phyloP scores from a whole-genome alignment of 2,797 vertebrate species.

The Oophaga sylvatica region DNA sequence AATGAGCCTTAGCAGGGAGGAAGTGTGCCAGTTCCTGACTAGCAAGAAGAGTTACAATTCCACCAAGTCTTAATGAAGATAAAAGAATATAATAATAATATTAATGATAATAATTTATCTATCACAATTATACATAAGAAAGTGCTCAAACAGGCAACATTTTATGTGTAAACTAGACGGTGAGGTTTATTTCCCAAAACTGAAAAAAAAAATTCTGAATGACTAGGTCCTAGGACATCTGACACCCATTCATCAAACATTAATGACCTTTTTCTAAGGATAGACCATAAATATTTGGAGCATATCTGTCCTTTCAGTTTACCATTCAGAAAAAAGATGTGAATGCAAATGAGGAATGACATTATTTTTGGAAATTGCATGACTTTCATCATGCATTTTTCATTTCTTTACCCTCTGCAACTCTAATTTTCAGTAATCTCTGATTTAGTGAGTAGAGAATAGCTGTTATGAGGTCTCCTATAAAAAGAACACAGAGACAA shows the following conservation, averaged over 20 bases:
- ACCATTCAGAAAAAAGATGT: too few species aligned
- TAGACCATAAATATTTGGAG: too few species aligned
- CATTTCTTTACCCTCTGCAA: too few species aligned
- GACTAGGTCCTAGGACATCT: not conserved
- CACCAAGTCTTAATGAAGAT: not conserved
- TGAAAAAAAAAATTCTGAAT: not conserved
- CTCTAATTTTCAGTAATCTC: too few species aligned
- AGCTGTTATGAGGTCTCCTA: too few species aligned
- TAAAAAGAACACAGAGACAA: too few species aligned
- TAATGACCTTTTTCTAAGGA: too few species aligned
- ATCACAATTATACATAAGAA: not conserved
- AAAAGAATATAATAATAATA: not conserved
- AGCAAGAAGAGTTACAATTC: not conserved
- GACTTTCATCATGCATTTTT: too few species aligned
- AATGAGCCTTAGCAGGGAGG: constrained; percentile 25
- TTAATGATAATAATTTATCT: not conserved
- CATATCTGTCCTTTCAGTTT: too few species aligned
- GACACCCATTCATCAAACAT: not conserved
- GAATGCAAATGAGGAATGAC: too few species aligned
- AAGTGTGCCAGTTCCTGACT: constrained; percentile 14
- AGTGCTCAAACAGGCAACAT: not conserved
- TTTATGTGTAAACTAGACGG: not conserved
- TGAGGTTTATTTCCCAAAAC: not conserved
- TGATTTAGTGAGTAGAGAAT: too few species aligned
- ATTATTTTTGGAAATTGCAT: too few species aligned